Conservation (phyloP, 2,113 vertebrate species). For the Sebastes fasciatus region DNA sequence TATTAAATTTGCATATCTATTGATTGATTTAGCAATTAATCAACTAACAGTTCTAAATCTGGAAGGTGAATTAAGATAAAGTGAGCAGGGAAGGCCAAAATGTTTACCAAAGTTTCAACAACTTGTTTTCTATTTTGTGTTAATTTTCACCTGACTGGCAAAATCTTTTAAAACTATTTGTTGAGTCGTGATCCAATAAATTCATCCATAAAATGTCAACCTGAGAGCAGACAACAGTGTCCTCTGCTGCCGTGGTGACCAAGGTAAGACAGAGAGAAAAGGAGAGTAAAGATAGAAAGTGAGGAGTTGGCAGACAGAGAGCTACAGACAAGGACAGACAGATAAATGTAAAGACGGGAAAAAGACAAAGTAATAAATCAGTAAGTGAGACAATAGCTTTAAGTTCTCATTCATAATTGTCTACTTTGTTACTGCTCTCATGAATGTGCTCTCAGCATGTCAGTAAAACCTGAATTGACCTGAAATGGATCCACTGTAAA, state of each 20-base stretch:
- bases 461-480: background rate
- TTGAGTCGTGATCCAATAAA: background rate
- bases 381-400: background rate
- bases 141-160: background rate
- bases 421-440: background rate
- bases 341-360: background rate
- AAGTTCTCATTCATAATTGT: background rate
- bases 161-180: background rate
- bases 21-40: background rate
- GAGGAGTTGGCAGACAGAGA: slow-evolving; percentile 12
- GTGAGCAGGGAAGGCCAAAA: background rate
- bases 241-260: slow-evolving; percentile 7
- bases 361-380: background rate
- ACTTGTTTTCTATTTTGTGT: background rate
- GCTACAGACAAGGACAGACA: background rate
- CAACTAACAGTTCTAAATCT: background rate
- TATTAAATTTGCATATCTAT: background rate
- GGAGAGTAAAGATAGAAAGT: background rate
- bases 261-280: background rate
- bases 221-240: background rate
- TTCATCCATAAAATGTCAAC: background rate
- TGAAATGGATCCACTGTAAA: background rate
- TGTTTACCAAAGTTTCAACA: background rate
- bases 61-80: background rate
- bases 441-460: background rate